A percentile compares a stretch with the other conserved stretches of the same genome.
Conservation (phyloP, 2,113 vertebrate species). For the Triplophysa tibetana region DNA sequence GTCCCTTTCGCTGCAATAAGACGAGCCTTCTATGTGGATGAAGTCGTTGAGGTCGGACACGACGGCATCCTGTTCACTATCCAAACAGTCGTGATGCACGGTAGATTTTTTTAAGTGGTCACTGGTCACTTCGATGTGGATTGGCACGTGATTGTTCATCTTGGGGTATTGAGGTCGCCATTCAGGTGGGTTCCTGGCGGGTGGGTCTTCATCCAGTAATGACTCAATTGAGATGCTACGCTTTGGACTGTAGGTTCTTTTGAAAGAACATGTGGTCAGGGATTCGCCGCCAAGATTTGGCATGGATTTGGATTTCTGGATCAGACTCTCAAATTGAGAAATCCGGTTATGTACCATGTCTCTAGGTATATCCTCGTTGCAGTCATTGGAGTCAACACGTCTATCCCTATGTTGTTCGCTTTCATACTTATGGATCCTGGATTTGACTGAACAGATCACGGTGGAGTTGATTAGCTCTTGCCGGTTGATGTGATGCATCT, state of each 20-base stretch:
- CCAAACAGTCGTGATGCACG: conserved; percentile 80
- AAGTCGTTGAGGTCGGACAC: conserved; percentile 76
- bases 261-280: conserved; percentile 67
- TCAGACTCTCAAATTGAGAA: conserved; percentile 84
- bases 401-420: conserved; percentile 71
- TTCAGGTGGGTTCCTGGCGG: conserved; percentile 70
- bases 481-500: conserved; percentile 88
- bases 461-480: conserved; percentile 80
- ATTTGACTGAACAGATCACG: conserved; percentile 83
- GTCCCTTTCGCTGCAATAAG: conserved; percentile 96
- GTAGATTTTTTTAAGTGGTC: conserved; percentile 68
- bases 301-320: conserved; percentile 89
- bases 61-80: conserved; percentile 88
- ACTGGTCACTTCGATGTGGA: conserved; percentile 83
- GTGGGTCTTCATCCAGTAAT: conserved; percentile 80
- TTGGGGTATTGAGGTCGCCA: conserved; percentile 66
- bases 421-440: conserved; percentile 82
- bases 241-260: conserved; percentile 71
- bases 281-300: conserved; percentile 80
- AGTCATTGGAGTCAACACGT: conserved; percentile 64
- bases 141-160: conserved; percentile 74
- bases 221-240: conserved; percentile 83
- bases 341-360: conserved; percentile 86
- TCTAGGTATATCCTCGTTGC: conserved; percentile 79
- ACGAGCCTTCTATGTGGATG: conserved; percentile 85